Base-by-base conservation (phyloP, 2,888 invertebrate species). In the Papilio gigon region DNA sequence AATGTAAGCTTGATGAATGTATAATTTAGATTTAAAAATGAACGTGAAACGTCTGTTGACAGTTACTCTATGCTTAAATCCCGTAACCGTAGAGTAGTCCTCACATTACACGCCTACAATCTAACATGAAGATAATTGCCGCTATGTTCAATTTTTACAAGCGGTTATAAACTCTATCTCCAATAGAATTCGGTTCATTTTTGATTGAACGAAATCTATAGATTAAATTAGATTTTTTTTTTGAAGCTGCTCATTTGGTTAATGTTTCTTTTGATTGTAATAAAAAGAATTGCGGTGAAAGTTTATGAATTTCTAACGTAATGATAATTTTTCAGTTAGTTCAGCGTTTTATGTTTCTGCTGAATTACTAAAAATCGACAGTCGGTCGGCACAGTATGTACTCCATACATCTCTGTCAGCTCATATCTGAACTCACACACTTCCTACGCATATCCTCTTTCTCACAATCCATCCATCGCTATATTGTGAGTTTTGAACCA, bases 91-190 rank as follows among this genome's bases (percentile, higher is more conserved):
- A 40, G 53, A 67, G 56, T 62, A 25, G 35, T 44, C 61, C 53
- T 62, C 56, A 68, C 25, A 63, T 68, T 68, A 68, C 63, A 47
- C 59, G 50, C 47, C 35, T 47, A 68, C 50, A 50, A 68, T 68
- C 11, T 35, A 35, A 47, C 68, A 68, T 68, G 59, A 64, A 68
- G 47, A 59, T 64, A 64, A 68, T 68, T 68, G 64, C 64, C 40
- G 30, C 14, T 59, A 37, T 27, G 59, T n/a, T n/a, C n/a, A 37
- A 30, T 27, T 37, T 30, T n/a, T 20, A 12, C 40, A 40, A 37
- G 64, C 47, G 4, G 64, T 50, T 47, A 47, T 64, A 22, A 59
- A 11, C 30, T n/a, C 20, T 64, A 59, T 40, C 1, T 0, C 2
- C 0, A 1, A 12, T 1, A 0, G 0, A 0, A 11, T 50, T 37